Evolutionary conservation across 1,140 invertebrate species (phyloP), one percentile per base, ranked within the genome.

Genomic region (Drosophila nigromelanica): DNA sequence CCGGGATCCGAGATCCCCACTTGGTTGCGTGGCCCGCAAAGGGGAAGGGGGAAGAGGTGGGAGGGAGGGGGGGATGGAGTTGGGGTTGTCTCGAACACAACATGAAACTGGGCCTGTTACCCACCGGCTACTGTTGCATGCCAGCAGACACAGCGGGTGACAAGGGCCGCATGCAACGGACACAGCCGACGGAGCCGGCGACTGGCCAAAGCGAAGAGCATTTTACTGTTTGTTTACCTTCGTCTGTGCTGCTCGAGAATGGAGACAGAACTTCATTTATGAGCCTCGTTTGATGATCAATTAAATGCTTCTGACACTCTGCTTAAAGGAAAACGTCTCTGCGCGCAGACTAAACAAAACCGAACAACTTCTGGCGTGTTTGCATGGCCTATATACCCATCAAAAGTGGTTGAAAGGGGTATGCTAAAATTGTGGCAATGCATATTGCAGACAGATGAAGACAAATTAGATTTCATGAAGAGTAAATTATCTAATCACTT

Each of bases 221-320:
- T 35, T 40, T 50, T 27, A 11, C 37, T 71, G 52, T 72, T 66
- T 72, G 61, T 58, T 58, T 58, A 56, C n/a, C 39, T 58, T 51
- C 27, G 4, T 42, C 37, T 12, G 56, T 56, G 35, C 27, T 30
- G 21, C 18, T n/a, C 37, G 21, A 37, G 37, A 30, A 48, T 4
- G 33, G 33, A 37, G 50, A 63, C 33, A 12, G 40, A 63, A 35
- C 62, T 21, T 30, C 47, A 72, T 50, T 59, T 72, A 72, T 72
- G 62, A 51, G 69, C 61, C 21, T 30, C 37, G 61, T 18, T 66
- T 66, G 62, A 66, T 33, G 62, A 72, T 66, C 69, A 72, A 66
- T 72, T 72, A 72, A 72, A 66, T 58, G 69, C 62, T 58, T 58
- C 62, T 66, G 69, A 72, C 62, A 72, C 62, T 66, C 37, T 24